A percentile compares a stretch with the other conserved stretches of the same genome.
These are phyloP conservation scores for Globia sparganii DNA, from an alignment of 2,888 invertebrate genomes.

Conservation along the genomic window DNA sequence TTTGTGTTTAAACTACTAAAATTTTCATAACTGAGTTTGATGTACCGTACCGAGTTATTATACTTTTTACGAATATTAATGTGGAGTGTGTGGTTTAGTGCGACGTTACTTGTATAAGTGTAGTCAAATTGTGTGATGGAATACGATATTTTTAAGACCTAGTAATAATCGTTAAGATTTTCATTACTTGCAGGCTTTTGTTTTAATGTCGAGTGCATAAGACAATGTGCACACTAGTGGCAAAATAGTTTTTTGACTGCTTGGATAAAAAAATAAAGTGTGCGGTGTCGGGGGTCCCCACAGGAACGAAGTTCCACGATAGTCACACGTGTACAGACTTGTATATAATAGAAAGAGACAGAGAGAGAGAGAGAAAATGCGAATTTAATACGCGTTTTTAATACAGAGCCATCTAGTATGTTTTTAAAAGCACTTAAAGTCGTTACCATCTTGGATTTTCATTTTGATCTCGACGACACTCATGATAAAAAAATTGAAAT, in stretches of 20 bases:
- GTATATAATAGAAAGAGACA: too few species aligned
- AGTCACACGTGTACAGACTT: too few species aligned
- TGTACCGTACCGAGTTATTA: constrained; percentile 38
- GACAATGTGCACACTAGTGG: neutral
- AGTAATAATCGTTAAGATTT: constrained; percentile 50
- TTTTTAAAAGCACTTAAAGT: neutral
- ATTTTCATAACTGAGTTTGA: constrained; percentile 36
- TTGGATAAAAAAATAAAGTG: neutral
- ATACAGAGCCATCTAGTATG: neutral
- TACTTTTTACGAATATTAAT: constrained; percentile 63
- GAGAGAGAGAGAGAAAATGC: too few species aligned
- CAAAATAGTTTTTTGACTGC: neutral
- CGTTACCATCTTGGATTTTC: neutral
- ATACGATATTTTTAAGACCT: constrained; percentile 41
- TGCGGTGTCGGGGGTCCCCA: neutral
- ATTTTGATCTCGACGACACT: neutral
- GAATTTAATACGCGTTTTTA: neutral
- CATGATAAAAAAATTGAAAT: too few species aligned
- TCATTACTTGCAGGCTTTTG: constrained; percentile 14
- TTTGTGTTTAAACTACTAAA: constrained; percentile 24
- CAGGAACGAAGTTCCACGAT: too few species aligned
- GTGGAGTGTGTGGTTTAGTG: constrained; percentile 43
- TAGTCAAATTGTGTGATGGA: constrained; percentile 52
- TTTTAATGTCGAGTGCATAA: neutral
- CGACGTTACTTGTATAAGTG: constrained; percentile 57